Conservation (phyloP, 2,888 invertebrate genomes). For the Agriopis aurantiaria region DNA sequence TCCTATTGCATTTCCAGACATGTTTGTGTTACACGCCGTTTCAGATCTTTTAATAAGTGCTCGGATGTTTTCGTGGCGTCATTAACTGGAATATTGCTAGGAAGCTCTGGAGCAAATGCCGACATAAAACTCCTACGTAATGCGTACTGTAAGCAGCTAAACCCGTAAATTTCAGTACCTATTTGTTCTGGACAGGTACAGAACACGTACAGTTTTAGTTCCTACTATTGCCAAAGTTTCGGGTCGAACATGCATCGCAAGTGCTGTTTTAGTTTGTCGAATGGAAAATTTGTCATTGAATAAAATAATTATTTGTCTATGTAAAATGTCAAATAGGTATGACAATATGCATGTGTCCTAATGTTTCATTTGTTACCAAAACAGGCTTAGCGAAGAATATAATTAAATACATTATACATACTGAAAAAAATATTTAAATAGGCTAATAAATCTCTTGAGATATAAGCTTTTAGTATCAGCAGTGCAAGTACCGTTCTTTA, state of each 20-base stretch:
- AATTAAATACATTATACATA: too few relatives aligned
- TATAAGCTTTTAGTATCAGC: too few relatives aligned
- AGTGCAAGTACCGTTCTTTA: too few relatives aligned
- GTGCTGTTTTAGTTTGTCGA: too few relatives aligned
- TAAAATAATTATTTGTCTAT: too few relatives aligned
- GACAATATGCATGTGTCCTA: too few relatives aligned
- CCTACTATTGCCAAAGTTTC: neutral
- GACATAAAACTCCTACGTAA: conserved; percentile 63
- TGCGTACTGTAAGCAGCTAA: conserved; percentile 33
- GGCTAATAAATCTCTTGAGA: too few relatives aligned
- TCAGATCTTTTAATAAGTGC: conserved; percentile 32
- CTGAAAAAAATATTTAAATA: too few relatives aligned
- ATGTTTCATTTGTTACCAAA: too few relatives aligned
- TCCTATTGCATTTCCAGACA: conserved; percentile 20
- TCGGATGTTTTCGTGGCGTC: conserved; percentile 45
- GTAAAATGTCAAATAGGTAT: too few relatives aligned
- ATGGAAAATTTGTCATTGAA: too few relatives aligned
- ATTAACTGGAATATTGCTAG: conserved; percentile 47
- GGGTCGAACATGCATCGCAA: neutral
- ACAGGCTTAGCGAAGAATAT: too few relatives aligned
- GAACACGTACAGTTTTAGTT: neutral
- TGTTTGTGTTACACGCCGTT: conserved; percentile 28
- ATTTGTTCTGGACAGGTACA: neutral
- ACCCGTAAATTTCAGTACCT: conserved; percentile 6
- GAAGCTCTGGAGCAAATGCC: conserved; percentile 53